These are phyloP conservation scores for Rhabdomys dilectus DNA, from an alignment of 2,113 vertebrate species.

Conservation along the genomic window DNA sequence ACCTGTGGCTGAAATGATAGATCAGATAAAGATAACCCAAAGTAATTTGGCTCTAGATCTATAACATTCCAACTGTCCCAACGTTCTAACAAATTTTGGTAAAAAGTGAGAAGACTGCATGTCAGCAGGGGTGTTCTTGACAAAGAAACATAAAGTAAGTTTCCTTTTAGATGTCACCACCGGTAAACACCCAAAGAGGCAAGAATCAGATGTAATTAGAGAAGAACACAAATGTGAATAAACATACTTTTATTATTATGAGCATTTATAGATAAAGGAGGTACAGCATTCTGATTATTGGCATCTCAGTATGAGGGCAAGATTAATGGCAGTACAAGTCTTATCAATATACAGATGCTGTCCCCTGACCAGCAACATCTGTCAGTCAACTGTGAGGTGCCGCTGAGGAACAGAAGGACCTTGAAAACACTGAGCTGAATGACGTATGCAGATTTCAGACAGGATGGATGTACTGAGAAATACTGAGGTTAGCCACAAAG, in stretches of 20 bases:
- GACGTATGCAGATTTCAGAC: not conserved
- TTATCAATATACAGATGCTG: not conserved
- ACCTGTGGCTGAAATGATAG: not conserved
- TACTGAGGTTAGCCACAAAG: not conserved
- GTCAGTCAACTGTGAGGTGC: not conserved
- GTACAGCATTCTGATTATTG: not conserved
- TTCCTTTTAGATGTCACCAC: not conserved
- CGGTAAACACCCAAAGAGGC: not conserved
- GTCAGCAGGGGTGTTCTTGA: not conserved
- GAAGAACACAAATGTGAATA: conserved; percentile 21
- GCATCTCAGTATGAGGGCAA: conserved; percentile 7
- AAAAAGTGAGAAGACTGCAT: conserved; percentile 3
- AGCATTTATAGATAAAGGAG: not conserved
- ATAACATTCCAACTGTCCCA: not conserved
- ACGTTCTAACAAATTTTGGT: not conserved
- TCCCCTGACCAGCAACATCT: not conserved
- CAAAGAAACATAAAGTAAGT: not conserved
- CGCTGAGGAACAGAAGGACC: not conserved
- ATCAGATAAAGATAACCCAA: not conserved
- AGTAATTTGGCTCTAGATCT: not conserved
- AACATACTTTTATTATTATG: not conserved
- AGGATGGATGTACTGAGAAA: not conserved
- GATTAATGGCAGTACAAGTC: not conserved
- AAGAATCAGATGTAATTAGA: conserved; percentile 11
- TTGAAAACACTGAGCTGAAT: not conserved